A percentile compares a stretch with the other conserved stretches of the same genome.
These are phyloP conservation scores for Tragelaphus buxtoni DNA, from an alignment of 2,113 vertebrate species.

Conservation along the genomic window DNA sequence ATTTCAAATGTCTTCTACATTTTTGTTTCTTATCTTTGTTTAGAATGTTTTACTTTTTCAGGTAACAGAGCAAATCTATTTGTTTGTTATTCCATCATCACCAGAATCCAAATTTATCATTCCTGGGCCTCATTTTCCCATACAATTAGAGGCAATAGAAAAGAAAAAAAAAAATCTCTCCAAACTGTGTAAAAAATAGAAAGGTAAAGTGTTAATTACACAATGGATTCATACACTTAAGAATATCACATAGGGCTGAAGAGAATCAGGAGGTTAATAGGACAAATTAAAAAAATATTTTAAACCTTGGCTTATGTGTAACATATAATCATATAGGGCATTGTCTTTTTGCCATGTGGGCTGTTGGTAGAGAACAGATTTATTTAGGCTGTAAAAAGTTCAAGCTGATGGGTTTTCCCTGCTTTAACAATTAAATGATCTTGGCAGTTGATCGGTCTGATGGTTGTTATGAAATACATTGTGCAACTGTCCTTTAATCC, in stretches of 20 bases:
- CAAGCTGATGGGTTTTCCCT: neutral
- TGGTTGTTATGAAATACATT: conserved; percentile 23
- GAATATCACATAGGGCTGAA: neutral
- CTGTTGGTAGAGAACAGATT: neutral
- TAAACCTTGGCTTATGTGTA: neutral
- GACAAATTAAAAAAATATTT: neutral
- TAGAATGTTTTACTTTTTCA: neutral
- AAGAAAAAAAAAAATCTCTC: neutral
- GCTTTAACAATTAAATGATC: conserved; percentile 3
- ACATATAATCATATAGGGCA: neutral
- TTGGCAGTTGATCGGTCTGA: neutral
- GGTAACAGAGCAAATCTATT: neutral
- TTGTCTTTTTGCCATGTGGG: neutral
- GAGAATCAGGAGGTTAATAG: neutral
- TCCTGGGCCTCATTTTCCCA: neutral
- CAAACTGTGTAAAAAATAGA: neutral
- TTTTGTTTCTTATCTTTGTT: neutral
- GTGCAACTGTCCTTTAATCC: conserved; percentile 18
- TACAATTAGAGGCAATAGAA: neutral
- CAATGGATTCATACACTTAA: neutral
- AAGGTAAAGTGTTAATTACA: neutral
- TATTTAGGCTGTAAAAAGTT: conserved; percentile 13
- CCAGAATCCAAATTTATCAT: neutral
- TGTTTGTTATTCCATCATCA: neutral
- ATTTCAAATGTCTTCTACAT: neutral